phyloP scores from a whole-genome alignment of 1,140 invertebrate genomes.

The Elymnias hypermnestra region DNA sequence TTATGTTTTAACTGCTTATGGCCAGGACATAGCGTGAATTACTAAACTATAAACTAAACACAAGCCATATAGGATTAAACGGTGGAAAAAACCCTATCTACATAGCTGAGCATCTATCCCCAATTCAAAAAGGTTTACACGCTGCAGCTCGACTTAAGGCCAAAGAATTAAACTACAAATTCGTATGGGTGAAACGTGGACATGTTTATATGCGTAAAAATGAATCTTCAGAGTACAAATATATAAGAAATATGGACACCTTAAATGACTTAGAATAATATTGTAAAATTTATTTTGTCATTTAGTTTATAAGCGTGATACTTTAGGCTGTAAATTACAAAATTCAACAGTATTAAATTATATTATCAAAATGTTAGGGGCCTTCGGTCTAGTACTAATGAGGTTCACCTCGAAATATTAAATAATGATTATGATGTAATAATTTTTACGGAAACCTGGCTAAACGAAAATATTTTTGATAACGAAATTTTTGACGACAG shows the following conservation, averaged over 20 bases:
- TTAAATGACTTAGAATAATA: not conserved
- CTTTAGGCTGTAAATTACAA: not conserved
- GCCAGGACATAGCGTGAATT: not conserved
- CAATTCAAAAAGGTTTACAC: conserved; percentile 3
- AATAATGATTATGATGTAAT: conserved; percentile 1
- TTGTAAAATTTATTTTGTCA: not conserved
- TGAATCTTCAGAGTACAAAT: not conserved
- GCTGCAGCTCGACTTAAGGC: conserved; percentile 4
- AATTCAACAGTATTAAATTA: not conserved
- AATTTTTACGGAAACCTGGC: not conserved
- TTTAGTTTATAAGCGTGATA: not conserved
- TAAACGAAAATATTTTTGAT: too few relatives aligned
- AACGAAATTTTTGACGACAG: not conserved
- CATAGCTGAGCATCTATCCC: not conserved
- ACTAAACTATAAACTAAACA: not conserved
- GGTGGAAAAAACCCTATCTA: conserved; percentile 4
- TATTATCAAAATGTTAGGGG: too few relatives aligned
- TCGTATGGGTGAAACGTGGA: not conserved
- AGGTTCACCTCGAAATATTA: not conserved
- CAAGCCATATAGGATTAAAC: not conserved
- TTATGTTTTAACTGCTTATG: too few relatives aligned
- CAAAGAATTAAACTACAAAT: not conserved
- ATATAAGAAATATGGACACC: not conserved
- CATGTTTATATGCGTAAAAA: not conserved
- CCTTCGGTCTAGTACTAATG: not conserved